Evolutionary conservation across 2,888 invertebrate genomes (phyloP).

Genomic region (Pristionchus exspectatus): DNA sequence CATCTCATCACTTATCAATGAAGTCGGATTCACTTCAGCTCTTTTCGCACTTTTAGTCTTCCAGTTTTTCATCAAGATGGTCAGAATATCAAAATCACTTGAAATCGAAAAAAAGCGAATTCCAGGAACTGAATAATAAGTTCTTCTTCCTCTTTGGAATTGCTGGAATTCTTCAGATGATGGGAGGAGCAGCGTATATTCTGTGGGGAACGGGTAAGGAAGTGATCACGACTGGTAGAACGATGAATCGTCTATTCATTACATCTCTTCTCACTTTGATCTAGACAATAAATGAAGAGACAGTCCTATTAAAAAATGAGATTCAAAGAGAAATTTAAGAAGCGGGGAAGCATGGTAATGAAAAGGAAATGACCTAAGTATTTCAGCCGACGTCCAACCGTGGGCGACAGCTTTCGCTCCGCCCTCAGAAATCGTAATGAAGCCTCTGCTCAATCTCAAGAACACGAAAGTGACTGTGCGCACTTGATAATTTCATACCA

Average conservation of each 20-base stretch:
- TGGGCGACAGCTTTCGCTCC: background rate
- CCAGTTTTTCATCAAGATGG: background rate
- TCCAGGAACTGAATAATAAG: background rate
- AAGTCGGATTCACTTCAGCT: background rate
- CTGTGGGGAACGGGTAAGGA: constrained; percentile 43
- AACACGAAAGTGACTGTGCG: background rate
- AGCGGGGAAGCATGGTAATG: background rate
- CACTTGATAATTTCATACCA: background rate
- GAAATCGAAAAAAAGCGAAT: background rate
- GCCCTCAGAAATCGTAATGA: constrained; percentile 5
- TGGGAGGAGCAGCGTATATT: background rate
- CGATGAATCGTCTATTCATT: background rate
- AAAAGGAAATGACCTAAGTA: background rate
- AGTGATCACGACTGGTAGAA: too few relatives aligned
- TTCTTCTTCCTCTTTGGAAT: constrained; percentile 39
- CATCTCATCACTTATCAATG: background rate
- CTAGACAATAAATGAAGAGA: background rate
- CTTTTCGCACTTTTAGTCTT: background rate
- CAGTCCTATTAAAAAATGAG: background rate
- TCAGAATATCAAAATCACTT: background rate
- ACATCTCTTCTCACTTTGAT: background rate
- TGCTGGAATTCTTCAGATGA: constrained; percentile 33
- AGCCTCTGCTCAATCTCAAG: background rate
- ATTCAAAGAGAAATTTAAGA: background rate
- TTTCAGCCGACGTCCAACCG: constrained; percentile 22